These are phyloP conservation scores for Tyrannus savana DNA, from an alignment of 2,113 vertebrate species.

Conservation along the genomic window DNA sequence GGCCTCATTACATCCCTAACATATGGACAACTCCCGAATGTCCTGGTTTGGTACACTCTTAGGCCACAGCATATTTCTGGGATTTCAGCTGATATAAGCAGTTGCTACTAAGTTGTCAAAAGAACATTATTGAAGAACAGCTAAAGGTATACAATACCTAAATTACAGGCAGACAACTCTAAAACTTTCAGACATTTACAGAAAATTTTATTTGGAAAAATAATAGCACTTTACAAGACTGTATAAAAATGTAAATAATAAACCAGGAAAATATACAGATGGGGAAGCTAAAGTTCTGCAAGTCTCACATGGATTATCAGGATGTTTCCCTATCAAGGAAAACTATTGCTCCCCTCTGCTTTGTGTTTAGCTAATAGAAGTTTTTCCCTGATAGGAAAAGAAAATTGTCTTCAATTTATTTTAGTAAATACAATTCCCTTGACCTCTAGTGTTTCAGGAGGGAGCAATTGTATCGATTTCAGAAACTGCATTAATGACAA, in stretches of 20 bases:
- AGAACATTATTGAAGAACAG: neutral
- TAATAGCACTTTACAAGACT: neutral
- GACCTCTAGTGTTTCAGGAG: neutral
- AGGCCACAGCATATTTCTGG: neutral
- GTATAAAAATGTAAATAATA: neutral
- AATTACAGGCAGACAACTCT: neutral
- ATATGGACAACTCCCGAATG: neutral
- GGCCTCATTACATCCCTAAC: neutral
- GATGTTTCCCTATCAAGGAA: neutral
- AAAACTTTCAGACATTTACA: neutral
- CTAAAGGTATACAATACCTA: neutral
- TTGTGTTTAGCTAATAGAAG: neutral
- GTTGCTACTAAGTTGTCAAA: neutral
- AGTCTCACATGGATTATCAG: neutral
- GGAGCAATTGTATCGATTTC: conserved; percentile 54
- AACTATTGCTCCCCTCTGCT: neutral
- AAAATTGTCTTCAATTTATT: conserved; percentile 25
- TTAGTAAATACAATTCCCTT: conserved; percentile 12
- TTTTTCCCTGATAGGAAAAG: neutral
- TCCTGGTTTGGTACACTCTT: neutral
- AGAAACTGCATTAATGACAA: conserved; percentile 58
- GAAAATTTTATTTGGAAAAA: neutral
- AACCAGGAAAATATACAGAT: neutral
- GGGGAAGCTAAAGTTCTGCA: neutral
- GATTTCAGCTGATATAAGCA: too few species aligned